Evolutionary conservation across 1,140 invertebrate species (phyloP), one percentile per base, ranked within the genome.

Genomic region (Triops longicaudatus): DNA sequence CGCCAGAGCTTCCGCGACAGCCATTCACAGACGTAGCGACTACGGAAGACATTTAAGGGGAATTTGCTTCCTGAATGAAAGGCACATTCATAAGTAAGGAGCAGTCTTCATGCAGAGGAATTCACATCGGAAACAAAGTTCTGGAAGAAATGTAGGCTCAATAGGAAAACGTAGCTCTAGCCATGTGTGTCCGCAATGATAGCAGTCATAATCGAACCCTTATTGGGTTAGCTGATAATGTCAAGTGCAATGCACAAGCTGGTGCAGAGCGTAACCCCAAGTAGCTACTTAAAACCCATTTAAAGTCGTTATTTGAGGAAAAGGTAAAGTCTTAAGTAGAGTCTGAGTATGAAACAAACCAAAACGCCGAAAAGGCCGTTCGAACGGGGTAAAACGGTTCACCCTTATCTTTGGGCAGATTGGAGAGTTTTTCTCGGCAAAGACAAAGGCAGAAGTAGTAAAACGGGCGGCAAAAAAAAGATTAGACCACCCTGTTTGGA

Each of bases 401-500:
- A 17, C 22, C 50, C 22, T 50, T 63, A 63, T 63, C 50, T 63
- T 63, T 10, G 14, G 5, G 50, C 50, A 63, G 50, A 63, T 63
- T 63, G 7, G 31, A 37, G 50, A 63, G 50, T n/a, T 63, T 63
- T 63, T 63, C 50, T 63, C 50, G 17, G 50, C 50, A 63, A 22
- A 63, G 50, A 22, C 50, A 63, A 22, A 63, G 22, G 31, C 31
- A 37, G 31, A 37, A 37, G 31, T 37, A 37, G 31, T 37, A 2
- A 37, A 37, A 7, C 31, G 50, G 50, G 50, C 17, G 14, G 50
- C 17, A n/a, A 63, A 63, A 63, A n/a, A 63, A 22, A 22, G 50
- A 63, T 63, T n/a, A 63, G 50, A 63, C 50, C 50, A 63, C 50
- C 50, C 50, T 63, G 50, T 63, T 63, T 63, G 50, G 14, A 22